phyloP scores from a whole-genome alignment of 2,797 vertebrate genomes.

The Smutsia gigantea region DNA sequence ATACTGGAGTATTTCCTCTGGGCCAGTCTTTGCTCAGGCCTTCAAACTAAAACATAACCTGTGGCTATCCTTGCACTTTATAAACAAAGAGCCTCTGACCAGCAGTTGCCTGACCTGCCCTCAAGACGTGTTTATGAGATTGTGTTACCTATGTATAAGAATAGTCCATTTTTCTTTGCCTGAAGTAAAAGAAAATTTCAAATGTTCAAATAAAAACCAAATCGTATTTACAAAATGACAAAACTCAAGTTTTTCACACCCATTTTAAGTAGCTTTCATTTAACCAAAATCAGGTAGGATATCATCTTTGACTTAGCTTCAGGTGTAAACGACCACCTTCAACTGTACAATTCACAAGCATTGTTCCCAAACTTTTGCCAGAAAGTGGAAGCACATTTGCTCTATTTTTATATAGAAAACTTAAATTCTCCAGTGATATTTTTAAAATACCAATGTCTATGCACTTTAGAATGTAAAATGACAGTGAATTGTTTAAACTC shows the following conservation, averaged over 20 bases:
- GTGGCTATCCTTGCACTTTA: not conserved
- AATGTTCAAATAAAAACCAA: conserved; percentile 35
- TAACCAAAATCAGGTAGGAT: conserved; percentile 39
- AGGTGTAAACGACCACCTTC: not conserved
- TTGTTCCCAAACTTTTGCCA: conserved; percentile 47
- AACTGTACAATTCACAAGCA: not conserved
- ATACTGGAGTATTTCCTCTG: not conserved
- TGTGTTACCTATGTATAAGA: not conserved
- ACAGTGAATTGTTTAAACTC: conserved; percentile 59
- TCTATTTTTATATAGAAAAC: conserved; percentile 85
- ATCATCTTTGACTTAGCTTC: not conserved
- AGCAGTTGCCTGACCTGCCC: not conserved
- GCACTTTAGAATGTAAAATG: conserved; percentile 87
- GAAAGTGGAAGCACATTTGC: conserved; percentile 47
- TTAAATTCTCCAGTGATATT: conserved; percentile 81
- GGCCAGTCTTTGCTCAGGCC: not conserved
- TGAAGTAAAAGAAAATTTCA: conserved; percentile 22
- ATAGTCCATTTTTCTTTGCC: not conserved
- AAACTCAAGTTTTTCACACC: conserved; percentile 8
- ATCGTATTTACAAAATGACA: conserved; percentile 7
- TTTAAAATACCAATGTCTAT: conserved; percentile 73
- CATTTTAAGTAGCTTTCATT: conserved; percentile 14
- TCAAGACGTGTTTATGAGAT: not conserved
- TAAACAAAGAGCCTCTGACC: not conserved
- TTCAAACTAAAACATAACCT: not conserved